A percentile compares a stretch with the other conserved stretches of the same genome.
These are phyloP conservation scores for Mormyrus lacerda DNA, from an alignment of 2,113 vertebrate species.

Conservation along the genomic window DNA sequence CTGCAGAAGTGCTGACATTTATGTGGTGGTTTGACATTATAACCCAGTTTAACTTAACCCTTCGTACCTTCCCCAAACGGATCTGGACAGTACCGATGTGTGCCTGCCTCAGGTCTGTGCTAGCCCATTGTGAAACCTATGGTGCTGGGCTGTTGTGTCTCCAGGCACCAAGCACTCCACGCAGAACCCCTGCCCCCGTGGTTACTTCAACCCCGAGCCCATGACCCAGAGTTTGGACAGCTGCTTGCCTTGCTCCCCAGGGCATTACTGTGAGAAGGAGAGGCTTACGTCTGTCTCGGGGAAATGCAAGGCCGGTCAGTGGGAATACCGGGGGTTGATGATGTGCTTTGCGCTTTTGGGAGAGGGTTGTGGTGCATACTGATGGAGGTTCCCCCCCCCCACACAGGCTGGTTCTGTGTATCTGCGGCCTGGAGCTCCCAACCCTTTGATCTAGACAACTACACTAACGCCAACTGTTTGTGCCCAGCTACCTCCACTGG, in stretches of 20 bases:
- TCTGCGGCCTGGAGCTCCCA: slow-evolving; percentile 81
- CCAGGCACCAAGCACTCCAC: slow-evolving; percentile 74
- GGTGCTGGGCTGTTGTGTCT: slow-evolving; percentile 4
- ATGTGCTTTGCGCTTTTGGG: not conserved
- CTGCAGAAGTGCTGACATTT: not conserved
- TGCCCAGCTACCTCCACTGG: slow-evolving; percentile 86
- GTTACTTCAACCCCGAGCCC: slow-evolving; percentile 87
- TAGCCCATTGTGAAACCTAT: not conserved
- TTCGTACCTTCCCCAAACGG: not conserved
- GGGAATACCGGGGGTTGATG: not conserved
- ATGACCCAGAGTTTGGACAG: slow-evolving; percentile 86
- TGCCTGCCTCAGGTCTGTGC: not conserved
- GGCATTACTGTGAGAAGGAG: slow-evolving; percentile 82
- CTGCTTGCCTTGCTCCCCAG: slow-evolving; percentile 84
- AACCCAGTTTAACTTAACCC: not conserved
- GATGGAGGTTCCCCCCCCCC: not conserved
- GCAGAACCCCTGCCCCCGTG: slow-evolving; percentile 83
- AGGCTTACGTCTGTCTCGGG: slow-evolving; percentile 73
- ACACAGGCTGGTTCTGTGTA: slow-evolving; percentile 89
- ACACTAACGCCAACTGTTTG: slow-evolving; percentile 83
- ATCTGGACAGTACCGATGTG: not conserved
- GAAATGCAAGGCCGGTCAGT: slow-evolving; percentile 78
- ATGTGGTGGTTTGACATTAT: not conserved
- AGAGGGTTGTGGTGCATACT: not conserved
- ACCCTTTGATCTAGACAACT: slow-evolving; percentile 91